Percentiles rank a stretch among this genome's conserved stretches.
phyloP scores from a whole-genome alignment of 2,888 invertebrate species.

The Amaurobius ferox region DNA sequence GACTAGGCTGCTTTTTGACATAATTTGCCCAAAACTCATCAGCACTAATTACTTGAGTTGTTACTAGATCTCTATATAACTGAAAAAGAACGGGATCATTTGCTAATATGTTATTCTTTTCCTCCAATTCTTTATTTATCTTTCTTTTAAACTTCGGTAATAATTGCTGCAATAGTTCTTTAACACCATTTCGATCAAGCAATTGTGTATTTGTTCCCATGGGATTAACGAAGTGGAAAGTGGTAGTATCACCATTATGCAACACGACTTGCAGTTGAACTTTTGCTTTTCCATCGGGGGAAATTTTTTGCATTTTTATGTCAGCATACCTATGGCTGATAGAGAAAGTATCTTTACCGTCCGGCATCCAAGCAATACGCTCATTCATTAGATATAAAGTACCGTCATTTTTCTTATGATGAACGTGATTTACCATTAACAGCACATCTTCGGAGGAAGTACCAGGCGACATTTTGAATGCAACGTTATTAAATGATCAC shows the following conservation, averaged over 20 bases:
- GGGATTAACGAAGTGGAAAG: constrained; percentile 97
- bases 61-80: constrained; percentile 97
- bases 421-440: constrained; percentile 92
- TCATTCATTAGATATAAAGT: constrained; percentile 96
- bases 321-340: constrained; percentile 96
- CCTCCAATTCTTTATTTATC: constrained; percentile 91
- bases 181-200: constrained; percentile 93
- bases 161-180: constrained; percentile 91
- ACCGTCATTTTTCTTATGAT: constrained; percentile 97
- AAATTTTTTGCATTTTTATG: constrained; percentile 97
- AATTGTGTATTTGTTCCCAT: constrained; percentile 89
- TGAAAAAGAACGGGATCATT: constrained; percentile 94
- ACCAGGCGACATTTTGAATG: constrained; percentile 52
- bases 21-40: constrained; percentile 99
- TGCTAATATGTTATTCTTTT: constrained; percentile 89
- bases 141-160: constrained; percentile 95
- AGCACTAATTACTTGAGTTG: constrained; percentile 94
- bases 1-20: constrained; percentile 69
- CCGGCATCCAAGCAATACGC: constrained; percentile 96
- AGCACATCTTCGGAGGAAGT: constrained; percentile 96
- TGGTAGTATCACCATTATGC: constrained; percentile 94
- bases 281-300: constrained; percentile 96
- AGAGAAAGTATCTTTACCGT: constrained; percentile 91
- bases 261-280: constrained; percentile 97
- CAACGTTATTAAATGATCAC: no score